These are phyloP conservation scores for Plecotus auritus DNA, from an alignment of 2,113 vertebrate species.

Conservation along the genomic window DNA sequence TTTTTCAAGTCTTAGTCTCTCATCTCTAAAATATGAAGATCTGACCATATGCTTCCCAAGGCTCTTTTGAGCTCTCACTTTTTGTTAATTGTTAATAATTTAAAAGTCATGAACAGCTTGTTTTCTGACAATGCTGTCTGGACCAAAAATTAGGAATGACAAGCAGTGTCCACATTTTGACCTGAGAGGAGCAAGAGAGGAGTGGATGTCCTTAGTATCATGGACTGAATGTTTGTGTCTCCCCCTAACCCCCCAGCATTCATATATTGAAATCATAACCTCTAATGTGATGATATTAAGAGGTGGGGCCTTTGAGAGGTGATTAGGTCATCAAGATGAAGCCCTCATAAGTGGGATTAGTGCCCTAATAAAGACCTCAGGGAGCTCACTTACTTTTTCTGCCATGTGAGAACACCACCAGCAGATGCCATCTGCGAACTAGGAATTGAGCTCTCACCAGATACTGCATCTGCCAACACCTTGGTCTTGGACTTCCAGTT, in stretches of 20 bases:
- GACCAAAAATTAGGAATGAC: not conserved
- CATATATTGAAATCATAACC: not conserved
- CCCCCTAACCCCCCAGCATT: not conserved
- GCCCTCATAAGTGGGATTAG: not conserved
- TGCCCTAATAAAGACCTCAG: not conserved
- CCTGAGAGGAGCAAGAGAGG: not conserved
- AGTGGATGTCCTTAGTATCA: not conserved
- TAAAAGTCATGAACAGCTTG: conserved; percentile 12
- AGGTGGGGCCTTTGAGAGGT: not conserved
- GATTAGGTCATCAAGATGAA: not conserved
- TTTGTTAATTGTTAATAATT: conserved; percentile 48
- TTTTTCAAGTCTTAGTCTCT: conserved; percentile 39
- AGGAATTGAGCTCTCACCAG: not conserved
- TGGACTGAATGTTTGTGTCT: not conserved
- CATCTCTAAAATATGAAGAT: conserved; percentile 55
- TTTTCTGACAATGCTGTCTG: conserved; percentile 26
- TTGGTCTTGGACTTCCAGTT: not conserved
- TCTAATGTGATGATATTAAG: not conserved
- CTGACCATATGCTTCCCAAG: conserved; percentile 30
- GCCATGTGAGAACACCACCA: not conserved
- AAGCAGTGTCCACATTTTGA: conserved; percentile 6
- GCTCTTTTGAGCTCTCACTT: not conserved
- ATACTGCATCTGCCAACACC: not conserved
- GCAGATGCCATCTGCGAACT: not conserved
- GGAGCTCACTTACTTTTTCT: not conserved